A percentile compares a stretch with the other conserved stretches of the same genome.
Evolutionary conservation across 2,888 invertebrate genomes (phyloP).

Genomic region (Stramonita haemastoma): DNA sequence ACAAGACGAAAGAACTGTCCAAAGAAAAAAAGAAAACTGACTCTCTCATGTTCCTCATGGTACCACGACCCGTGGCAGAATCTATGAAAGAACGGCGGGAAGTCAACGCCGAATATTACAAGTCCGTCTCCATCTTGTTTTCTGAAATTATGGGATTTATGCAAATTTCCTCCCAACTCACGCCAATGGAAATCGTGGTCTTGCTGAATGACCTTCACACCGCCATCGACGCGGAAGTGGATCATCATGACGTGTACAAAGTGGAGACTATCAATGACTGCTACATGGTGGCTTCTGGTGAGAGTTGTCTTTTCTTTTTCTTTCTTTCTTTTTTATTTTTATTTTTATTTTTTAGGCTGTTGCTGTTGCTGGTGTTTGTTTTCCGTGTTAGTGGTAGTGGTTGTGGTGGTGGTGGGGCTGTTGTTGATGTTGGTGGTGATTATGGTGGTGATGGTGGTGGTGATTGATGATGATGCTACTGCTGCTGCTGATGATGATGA

Average conservation of each 20-base stretch:
- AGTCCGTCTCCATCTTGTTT: slow-evolving; percentile 58
- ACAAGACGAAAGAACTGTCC: slow-evolving; percentile 58
- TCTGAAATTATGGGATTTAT: slow-evolving; percentile 58
- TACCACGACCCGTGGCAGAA: slow-evolving; percentile 63
- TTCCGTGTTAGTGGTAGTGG: background rate
- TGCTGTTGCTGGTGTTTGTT: background rate
- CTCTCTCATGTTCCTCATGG: slow-evolving; percentile 64
- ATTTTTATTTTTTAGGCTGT: background rate
- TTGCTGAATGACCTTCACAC: slow-evolving; percentile 56
- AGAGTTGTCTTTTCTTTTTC: background rate
- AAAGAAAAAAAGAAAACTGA: slow-evolving; percentile 64
- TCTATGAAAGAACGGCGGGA: slow-evolving; percentile 56
- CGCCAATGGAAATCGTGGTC: slow-evolving; percentile 53
- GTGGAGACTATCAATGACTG: slow-evolving; percentile 57
- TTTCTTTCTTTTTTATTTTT: background rate
- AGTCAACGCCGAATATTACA: slow-evolving; percentile 62
- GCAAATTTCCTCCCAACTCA: slow-evolving; percentile 38
- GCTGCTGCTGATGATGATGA: too few relatives aligned
- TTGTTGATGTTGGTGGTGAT: background rate
- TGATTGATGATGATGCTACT: background rate
- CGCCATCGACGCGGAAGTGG: slow-evolving; percentile 54
- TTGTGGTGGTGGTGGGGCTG: background rate
- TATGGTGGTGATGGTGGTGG: background rate
- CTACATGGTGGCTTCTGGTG: slow-evolving; percentile 63
- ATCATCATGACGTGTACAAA: slow-evolving; percentile 42